A percentile compares a stretch with the other conserved stretches of the same genome.
These are phyloP conservation scores for Blomia tropicalis DNA, from an alignment of 2,888 invertebrate species.

Conservation along the genomic window DNA sequence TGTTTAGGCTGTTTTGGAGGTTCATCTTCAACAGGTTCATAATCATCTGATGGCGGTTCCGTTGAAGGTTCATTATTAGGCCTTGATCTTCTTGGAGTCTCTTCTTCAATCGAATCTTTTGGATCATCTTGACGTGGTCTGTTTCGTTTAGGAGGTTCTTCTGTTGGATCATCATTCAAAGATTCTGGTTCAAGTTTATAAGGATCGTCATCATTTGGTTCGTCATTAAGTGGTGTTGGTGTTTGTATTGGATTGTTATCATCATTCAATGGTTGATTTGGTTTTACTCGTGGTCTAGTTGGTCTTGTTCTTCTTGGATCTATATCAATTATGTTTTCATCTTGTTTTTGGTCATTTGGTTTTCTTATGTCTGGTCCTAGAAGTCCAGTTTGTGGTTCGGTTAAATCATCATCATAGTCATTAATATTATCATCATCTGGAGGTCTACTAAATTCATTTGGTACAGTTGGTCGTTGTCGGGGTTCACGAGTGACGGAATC, in stretches of 20 bases:
- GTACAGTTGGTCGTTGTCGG: too few relatives aligned
- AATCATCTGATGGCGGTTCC: not conserved
- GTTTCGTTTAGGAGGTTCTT: not conserved
- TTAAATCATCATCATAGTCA: too few relatives aligned
- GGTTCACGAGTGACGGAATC: too few relatives aligned
- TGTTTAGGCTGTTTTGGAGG: not conserved
- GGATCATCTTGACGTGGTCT: not conserved
- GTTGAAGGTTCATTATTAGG: not conserved
- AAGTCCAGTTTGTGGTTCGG: too few relatives aligned
- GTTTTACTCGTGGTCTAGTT: not conserved
- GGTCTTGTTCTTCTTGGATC: not conserved
- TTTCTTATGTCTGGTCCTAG: not conserved
- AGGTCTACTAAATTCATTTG: too few relatives aligned
- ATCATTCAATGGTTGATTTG: not conserved
- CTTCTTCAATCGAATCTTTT: not conserved
- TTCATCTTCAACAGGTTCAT: not conserved
- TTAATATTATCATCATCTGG: too few relatives aligned
- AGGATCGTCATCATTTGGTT: not conserved
- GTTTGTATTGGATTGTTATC: not conserved
- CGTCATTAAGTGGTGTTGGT: not conserved
- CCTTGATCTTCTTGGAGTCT: not conserved
- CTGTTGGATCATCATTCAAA: not conserved
- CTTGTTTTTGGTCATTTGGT: not conserved
- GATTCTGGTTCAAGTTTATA: not conserved
- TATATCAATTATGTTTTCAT: too few relatives aligned